Base-by-base conservation (phyloP, 2,113 vertebrate species). In the Vanacampus margaritifer region DNA sequence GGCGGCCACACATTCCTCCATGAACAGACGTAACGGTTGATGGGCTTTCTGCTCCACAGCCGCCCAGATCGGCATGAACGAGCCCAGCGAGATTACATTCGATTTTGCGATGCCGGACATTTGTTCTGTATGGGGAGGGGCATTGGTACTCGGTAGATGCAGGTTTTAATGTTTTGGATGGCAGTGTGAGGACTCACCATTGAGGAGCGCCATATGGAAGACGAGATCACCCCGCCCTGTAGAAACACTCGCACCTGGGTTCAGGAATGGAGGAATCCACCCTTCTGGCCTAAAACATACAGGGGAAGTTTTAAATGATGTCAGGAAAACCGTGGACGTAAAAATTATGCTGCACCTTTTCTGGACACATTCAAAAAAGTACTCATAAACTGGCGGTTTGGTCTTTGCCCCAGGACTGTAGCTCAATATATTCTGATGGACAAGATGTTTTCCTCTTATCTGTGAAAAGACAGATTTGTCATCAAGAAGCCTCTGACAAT, bases 1-100 rank as follows among this genome's bases (percentile, higher is more conserved):
- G 0, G 89, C 82, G 1, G 90, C 91, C 1, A 91, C 82, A 75
- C 92, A 93, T 48, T 92, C 85, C 1, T 94, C 92, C 74, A 93
- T 75, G 37, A 89, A 88, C 19, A 94, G 41, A n/a, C 84, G 76
- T 60, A 93, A 66, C 0, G 92, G 88, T 57, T 92, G 90, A 76
- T 93, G 92, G 66, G 76, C 82, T 21, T 76, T 76, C 45, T 90
- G 84, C 7, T 82, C 70, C 37, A 92, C 89, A 1, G 87, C 87
- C 3, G 93, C 91, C 86, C 90, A 89, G 3, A 93, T 79, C 0
- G 86, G 87, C 61, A 94, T 89, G 48, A 87, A 79, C 0, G 92
- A 89, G 1, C 93, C 93, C 75, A 94, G 69, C 0, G 84, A 76
- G 58, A 94, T 80, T 11, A 84, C 9, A 1, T 79, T 91, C 0